Evolutionary conservation across 2,797 vertebrate species (phyloP), one percentile per base, ranked within the genome.

Genomic region (Sparidentex hasta): DNA sequence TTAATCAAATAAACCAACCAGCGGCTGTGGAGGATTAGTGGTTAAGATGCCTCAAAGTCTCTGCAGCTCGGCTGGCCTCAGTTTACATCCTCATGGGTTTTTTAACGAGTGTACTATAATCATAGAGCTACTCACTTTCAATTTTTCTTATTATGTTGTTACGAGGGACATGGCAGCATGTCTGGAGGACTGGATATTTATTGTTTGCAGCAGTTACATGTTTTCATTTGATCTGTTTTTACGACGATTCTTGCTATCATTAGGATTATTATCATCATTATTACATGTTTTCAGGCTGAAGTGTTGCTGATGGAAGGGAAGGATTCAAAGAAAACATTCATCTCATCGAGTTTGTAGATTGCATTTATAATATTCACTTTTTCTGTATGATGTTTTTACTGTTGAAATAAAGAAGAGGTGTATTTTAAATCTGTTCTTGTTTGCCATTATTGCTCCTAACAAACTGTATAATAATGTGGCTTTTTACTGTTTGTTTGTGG

Each of bases 301-400:
- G 76, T 83, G 83, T 87, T 81, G 78, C 75, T 86, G 78, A 64
- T 74, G 81, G 41, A 46, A 84, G 85, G 58, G 46, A 83, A 82
- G 20, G 47, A 47, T 71, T 50, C 3, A 23, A 52, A 44, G 62
- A 55, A 81, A 84, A 68, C 55, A 66, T 71, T 83, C 59, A 88
- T 90, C 86, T 91, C 85, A 90, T 74, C 70, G 74, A 90, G 84
- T 87, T 89, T 89, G 71, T 92, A 90, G 89, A 77, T 86, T 90
- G 88, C 90, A 92, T 95, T 93, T 91, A 84, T 88, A 65, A 82
- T 79, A 81, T 82, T 68, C 25, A n/a, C 76, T 80, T 82, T 88
- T 90, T 88, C 87, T 86, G 90, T 93, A 89, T 91, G 67, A 88
- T 83, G 92, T 94, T 95, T 95, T 92, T 94, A 93, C 82, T 90